Percentiles rank a stretch among this genome's conserved stretches.
Evolutionary conservation across 2,888 invertebrate species (phyloP).

Genomic region (Penaeus monodon): DNA sequence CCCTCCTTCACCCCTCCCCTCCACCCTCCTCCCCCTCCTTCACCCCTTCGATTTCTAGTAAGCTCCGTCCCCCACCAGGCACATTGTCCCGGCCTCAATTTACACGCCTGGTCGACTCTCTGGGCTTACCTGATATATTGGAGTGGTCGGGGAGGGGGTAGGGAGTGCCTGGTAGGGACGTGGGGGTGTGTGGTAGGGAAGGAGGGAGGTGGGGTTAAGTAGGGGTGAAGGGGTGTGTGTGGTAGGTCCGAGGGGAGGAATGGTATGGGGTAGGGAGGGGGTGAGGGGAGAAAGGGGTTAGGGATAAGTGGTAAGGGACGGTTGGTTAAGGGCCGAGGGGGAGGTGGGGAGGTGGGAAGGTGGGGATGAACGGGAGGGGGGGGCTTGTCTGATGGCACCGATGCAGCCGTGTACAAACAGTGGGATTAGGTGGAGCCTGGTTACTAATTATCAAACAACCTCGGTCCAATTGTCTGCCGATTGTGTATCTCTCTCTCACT

Average conservation of each 20-base stretch:
- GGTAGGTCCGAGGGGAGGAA: too few relatives aligned
- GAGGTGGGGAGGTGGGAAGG: not conserved
- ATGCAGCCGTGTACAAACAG: not conserved
- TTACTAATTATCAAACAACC: not conserved
- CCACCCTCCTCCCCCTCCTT: too few relatives aligned
- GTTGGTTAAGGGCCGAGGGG: not conserved
- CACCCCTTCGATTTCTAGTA: slow-evolving; percentile 47
- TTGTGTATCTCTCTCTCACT: too few relatives aligned
- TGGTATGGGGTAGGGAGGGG: too few relatives aligned
- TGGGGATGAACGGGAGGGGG: not conserved
- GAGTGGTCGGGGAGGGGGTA: slow-evolving; percentile 26
- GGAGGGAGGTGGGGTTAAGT: too few relatives aligned
- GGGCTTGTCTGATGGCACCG: not conserved
- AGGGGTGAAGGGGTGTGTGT: too few relatives aligned
- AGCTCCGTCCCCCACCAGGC: slow-evolving; percentile 41
- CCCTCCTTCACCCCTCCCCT: too few relatives aligned
- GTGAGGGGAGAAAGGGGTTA: slow-evolving; percentile 6
- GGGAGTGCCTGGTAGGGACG: too few relatives aligned
- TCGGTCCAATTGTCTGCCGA: too few relatives aligned
- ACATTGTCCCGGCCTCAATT: slow-evolving; percentile 57
- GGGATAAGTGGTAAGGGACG: not conserved
- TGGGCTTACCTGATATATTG: slow-evolving; percentile 52
- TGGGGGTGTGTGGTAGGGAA: too few relatives aligned
- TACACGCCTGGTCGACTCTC: slow-evolving; percentile 41
- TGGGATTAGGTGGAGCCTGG: not conserved